Evolutionary conservation across 2,797 vertebrate species (phyloP).

Genomic region (Meriones psammophilus): DNA sequence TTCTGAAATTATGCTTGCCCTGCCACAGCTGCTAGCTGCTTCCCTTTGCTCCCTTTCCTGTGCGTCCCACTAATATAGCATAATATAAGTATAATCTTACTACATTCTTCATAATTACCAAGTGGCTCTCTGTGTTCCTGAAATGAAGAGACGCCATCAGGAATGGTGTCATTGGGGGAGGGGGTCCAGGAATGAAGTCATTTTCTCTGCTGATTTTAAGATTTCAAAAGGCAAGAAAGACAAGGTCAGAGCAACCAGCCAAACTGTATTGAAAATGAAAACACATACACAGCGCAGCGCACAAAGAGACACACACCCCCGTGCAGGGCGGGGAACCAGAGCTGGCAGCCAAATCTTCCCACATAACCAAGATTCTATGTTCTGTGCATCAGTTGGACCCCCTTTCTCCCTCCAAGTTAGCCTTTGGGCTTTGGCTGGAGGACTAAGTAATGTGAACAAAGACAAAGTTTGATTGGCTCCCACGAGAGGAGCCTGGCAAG

Average conservation of each 20-base stretch:
- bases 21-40: neutral
- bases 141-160: neutral
- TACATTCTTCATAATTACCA: neutral
- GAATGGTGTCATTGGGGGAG: neutral
- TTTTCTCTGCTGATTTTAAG: neutral
- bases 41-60: neutral
- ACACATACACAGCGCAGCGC: no score
- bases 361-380: neutral
- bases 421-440: neutral
- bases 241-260: neutral
- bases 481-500: no score
- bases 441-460: no score
- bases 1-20: constrained; percentile 2
- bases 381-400: neutral
- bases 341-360: neutral
- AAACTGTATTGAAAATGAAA: neutral
- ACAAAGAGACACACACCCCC: no score
- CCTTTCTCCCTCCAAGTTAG: neutral
- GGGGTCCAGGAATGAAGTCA: neutral
- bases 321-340: neutral
- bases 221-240: neutral
- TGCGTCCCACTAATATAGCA: neutral
- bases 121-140: neutral
- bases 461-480: neutral
- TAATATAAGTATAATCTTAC: neutral